Base-by-base conservation (phyloP, 1,140 invertebrate genomes). In the Anthonomus grandis region DNA sequence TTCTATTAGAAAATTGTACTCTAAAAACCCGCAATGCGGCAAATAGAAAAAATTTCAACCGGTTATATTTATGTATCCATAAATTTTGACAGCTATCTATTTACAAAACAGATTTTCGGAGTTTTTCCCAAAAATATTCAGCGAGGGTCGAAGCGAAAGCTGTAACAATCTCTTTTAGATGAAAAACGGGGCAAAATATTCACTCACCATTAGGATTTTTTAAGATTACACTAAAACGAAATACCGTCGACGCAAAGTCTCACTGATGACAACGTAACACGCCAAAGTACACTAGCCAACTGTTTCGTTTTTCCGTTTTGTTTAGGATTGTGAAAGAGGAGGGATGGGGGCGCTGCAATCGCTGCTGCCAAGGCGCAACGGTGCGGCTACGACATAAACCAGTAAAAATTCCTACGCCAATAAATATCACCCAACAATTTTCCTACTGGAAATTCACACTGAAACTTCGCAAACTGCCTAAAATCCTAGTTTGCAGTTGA, bases 201-300 rank as follows among this genome's bases (percentile, higher is more conserved):
- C 72, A 77, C 79, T 80, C 76, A 81, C 79, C 79, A 81, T 81
- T 72, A 71, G 77, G 77, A 80, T 70, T 67, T 67, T 67, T 70
- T 57, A 57, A 62, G 66, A 65, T 67, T 62, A 65, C 63, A 64
- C 58, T 62, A 61, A 60, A 38, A 65, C 61, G 47, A 58, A 58
- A 63, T 57, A 59, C 61, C 47, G 52, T 57, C 63, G 58, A 59
- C 57, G 49, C 61, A 62, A 53, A 27, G 21, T 13, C 74, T 74
- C 75, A 74, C 75, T 42, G 45, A 52, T 66, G 70, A 75, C 76
- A 70, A 73, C 75, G 72, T 72, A 76, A 34, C 74, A 74, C 73
- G 74, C 75, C 72, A 72, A 75, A 75, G 74, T 74, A 75, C 76
- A 78, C 76, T 76, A 77, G 73, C 76, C 76, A 78, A 78, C 78